Evolutionary conservation across 2,797 vertebrate genomes (phyloP).

Genomic region (Mormyrops attenuatus): DNA sequence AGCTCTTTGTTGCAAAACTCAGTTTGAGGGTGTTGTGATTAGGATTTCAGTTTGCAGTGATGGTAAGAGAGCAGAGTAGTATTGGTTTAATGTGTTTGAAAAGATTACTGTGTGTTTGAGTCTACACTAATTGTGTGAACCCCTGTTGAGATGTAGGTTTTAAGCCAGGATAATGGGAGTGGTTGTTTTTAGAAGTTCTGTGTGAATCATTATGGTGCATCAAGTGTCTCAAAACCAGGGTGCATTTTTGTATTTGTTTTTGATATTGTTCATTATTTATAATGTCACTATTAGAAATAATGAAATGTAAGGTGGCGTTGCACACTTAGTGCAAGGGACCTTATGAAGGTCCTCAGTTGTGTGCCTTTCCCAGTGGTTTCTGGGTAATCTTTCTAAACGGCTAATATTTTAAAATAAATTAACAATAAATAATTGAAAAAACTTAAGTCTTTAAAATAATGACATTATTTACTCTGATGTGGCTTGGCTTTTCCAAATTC

Average conservation of each 20-base stretch:
- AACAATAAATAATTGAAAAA: not conserved
- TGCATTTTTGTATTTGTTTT: not conserved
- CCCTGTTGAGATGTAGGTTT: not conserved
- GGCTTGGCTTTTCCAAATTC: not conserved
- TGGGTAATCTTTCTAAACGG: not conserved
- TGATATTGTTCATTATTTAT: not conserved
- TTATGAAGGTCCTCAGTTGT: not conserved
- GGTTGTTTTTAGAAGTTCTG: not conserved
- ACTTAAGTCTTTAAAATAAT: not conserved
- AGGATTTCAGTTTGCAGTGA: slow-evolving; percentile 55
- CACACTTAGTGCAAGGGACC: not conserved
- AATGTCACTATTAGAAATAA: slow-evolving; percentile 15
- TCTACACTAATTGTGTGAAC: not conserved
- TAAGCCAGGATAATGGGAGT: not conserved
- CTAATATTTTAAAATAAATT: not conserved
- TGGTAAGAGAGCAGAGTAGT: slow-evolving; percentile 34
- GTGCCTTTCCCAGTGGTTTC: not conserved
- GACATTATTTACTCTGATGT: not conserved
- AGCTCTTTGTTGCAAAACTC: slow-evolving; percentile 47
- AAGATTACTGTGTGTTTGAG: slow-evolving; percentile 13
- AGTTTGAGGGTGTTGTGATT: slow-evolving; percentile 40
- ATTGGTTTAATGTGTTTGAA: slow-evolving; percentile 24
- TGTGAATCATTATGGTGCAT: not conserved
- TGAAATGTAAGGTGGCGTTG: not conserved
- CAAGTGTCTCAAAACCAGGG: not conserved